Percentiles rank a stretch among this genome's conserved stretches.
These are phyloP conservation scores for Pteromalus puparum DNA, from an alignment of 1,140 invertebrate species.

Conservation along the genomic window DNA sequence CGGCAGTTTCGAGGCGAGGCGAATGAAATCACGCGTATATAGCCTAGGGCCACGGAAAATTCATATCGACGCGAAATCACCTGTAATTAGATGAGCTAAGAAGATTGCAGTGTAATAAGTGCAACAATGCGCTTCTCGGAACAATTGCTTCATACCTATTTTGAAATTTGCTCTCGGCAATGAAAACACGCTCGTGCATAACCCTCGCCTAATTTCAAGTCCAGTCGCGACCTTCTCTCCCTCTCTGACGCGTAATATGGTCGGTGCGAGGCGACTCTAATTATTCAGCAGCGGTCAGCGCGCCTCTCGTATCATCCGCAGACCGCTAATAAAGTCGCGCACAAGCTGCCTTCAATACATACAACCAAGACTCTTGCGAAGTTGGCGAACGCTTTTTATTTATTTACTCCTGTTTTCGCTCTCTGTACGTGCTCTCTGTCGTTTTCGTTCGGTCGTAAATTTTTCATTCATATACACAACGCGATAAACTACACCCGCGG, in stretches of 20 bases:
- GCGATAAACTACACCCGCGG: background rate
- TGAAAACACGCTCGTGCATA: background rate
- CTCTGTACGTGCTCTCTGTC: too few species aligned
- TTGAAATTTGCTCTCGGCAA: background rate
- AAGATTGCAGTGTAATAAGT: too few species aligned
- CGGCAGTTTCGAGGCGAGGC: too few species aligned
- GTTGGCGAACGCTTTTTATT: background rate
- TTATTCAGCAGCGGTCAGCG: constrained; percentile 3
- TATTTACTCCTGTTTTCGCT: background rate
- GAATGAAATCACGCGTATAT: too few species aligned
- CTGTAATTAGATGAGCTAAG: background rate
- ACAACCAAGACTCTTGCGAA: too few species aligned
- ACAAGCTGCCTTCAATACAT: background rate
- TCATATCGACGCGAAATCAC: background rate
- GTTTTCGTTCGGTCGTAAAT: background rate
- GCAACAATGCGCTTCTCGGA: background rate
- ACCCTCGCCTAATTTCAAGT: background rate
- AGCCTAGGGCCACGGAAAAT: background rate
- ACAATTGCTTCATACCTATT: background rate
- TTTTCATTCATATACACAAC: background rate
- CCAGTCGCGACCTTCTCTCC: background rate
- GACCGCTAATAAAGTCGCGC: constrained; percentile 9
- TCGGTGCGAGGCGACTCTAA: background rate
- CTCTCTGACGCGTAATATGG: background rate
- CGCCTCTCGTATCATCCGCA: background rate